Base-by-base conservation (phyloP, 2,797 vertebrate genomes). In the Oreochromis grahami region DNA sequence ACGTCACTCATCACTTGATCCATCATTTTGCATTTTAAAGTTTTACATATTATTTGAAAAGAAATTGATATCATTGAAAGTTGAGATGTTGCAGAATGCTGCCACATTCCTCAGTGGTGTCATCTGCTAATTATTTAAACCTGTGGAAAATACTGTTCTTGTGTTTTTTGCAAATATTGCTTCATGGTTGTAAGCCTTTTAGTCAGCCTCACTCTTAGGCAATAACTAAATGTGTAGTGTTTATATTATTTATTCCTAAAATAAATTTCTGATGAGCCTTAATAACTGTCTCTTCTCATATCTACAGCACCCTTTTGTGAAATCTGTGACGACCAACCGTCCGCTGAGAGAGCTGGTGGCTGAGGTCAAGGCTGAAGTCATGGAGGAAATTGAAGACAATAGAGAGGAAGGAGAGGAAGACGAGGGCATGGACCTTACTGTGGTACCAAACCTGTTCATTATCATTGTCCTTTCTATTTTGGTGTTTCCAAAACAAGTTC, bases 331-430 rank as follows among this genome's bases (percentile, higher is more conserved):
- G 77, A 96, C 93, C 2, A 98, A 98, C 94, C 97, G 97, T 63
- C 97, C 98, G 0, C 92, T 99, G 84, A 89, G 96, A 5, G 98
- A 99, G 92, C 97, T 99, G 94, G 98, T 99, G 91, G 99, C 99
- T 0, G 98, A 99, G 93, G 98, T 98, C 77, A 99, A 99, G 90
- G 99, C 99, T 2, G 99, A 99, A 91, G 98, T 99, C 92, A 98
- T 98, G 97, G 99, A 99, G 94, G 98, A 98, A 96, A 97, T 99
- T 0, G 98, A 99, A 90, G 98, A 99, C 63, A 96, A 97, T 88
- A 95, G 97, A 76, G 98, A 98, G 17, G 97, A 98, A 89, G 98
- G 83, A 0, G 98, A 99, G 65, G 98, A 98, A 2, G 98, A 98
- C 0, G 97, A 98, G 10, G 53, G 94, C 0, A 86, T 93, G 0